Percentiles rank a stretch among this genome's conserved stretches.
Conservation (phyloP, 2,113 vertebrate genomes). For the Gymnarchus niloticus region DNA sequence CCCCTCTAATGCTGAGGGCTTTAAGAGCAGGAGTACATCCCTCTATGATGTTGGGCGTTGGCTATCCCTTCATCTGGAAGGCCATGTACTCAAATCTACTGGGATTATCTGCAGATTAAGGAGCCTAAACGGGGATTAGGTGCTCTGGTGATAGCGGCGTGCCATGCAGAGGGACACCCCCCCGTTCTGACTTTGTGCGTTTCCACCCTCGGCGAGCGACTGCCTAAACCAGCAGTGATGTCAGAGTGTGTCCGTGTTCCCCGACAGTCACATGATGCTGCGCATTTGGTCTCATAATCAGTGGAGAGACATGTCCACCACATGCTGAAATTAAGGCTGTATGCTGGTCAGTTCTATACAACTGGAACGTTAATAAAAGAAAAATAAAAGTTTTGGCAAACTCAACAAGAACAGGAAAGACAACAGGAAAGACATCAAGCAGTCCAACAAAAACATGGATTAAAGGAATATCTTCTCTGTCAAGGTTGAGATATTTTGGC, state of each 20-base stretch:
- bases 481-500: not conserved
- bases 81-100: constrained; percentile 17
- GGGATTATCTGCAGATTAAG: constrained; percentile 48
- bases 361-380: too few relatives aligned
- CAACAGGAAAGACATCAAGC: not conserved
- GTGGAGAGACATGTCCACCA: too few relatives aligned
- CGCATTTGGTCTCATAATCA: too few relatives aligned
- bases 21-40: constrained; percentile 43
- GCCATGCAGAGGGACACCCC: not conserved
- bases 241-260: not conserved
- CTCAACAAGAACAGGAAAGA: too few relatives aligned
- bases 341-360: too few relatives aligned
- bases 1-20: not conserved
- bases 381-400: too few relatives aligned
- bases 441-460: too few relatives aligned
- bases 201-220: too few relatives aligned
- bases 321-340: too few relatives aligned
- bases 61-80: constrained; percentile 28
- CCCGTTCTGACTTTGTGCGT: too few relatives aligned
- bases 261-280: not conserved
- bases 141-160: constrained; percentile 29
- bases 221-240: too few relatives aligned
- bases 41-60: constrained; percentile 41
- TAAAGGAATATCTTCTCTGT: too few relatives aligned
- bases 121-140: constrained; percentile 48